Conservation (phyloP, 2,113 vertebrate genomes). For the Mobula hypostoma region DNA sequence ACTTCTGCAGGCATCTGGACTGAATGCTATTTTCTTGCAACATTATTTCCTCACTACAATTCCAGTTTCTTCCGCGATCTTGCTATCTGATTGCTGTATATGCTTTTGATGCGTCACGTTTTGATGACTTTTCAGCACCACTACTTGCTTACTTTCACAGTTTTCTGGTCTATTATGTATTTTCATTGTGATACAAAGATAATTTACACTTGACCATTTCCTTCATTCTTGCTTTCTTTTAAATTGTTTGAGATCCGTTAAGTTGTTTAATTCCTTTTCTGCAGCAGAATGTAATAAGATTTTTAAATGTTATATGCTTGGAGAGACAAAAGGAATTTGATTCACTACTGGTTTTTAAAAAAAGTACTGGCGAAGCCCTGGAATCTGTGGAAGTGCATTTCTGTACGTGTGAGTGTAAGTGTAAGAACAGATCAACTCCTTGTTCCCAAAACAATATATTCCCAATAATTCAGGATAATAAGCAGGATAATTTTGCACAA, state of each 20-base stretch:
- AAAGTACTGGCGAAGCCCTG: too few relatives aligned
- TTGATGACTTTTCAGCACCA: background rate
- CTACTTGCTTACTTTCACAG: background rate
- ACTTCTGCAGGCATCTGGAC: background rate
- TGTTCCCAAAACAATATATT: too few relatives aligned
- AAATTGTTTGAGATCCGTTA: background rate
- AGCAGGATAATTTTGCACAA: too few relatives aligned
- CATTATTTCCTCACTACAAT: background rate
- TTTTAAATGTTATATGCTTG: background rate
- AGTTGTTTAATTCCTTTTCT: background rate
- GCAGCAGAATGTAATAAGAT: background rate
- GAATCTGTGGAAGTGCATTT: too few relatives aligned
- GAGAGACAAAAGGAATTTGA: background rate
- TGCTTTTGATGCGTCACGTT: background rate
- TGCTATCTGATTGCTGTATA: background rate
- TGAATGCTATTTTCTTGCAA: background rate
- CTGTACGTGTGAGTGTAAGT: too few relatives aligned
- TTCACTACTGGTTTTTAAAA: too few relatives aligned
- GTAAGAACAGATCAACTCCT: too few relatives aligned
- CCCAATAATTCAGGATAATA: too few relatives aligned
- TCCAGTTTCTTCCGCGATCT: background rate
- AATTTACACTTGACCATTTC: background rate
- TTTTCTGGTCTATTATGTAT: background rate
- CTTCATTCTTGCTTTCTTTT: background rate
- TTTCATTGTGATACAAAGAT: background rate